Percentiles rank a stretch among this genome's conserved stretches.
phyloP scores from a whole-genome alignment of 2,113 vertebrate species.

The Seriola aureovittata region DNA sequence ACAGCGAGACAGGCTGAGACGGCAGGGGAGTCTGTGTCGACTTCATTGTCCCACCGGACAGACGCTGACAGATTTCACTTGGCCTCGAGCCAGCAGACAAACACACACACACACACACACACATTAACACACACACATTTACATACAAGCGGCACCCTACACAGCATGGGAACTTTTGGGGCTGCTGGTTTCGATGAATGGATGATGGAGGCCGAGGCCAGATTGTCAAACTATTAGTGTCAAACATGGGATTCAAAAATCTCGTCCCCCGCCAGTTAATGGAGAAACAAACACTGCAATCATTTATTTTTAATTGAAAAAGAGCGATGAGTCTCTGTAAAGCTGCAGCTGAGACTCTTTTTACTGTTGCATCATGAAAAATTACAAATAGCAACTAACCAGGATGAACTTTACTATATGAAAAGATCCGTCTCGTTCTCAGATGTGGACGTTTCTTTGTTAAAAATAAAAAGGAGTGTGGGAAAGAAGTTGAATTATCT shows the following conservation, averaged over 20 bases:
- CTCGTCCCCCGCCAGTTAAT: slow-evolving; percentile 40
- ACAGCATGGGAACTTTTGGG: slow-evolving; percentile 68
- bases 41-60: slow-evolving; percentile 50
- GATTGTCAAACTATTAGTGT: slow-evolving; percentile 68
- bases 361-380: not conserved
- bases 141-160: slow-evolving; percentile 54
- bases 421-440: no score
- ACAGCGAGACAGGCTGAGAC: slow-evolving; percentile 54
- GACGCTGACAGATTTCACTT: slow-evolving; percentile 61
- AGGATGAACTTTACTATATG: no score
- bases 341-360: not conserved
- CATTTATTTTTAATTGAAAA: slow-evolving; percentile 50
- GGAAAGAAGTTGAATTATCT: not conserved
- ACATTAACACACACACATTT: slow-evolving; percentile 45
- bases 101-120: slow-evolving; percentile 32
- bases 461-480: not conserved
- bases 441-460: no score
- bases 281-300: slow-evolving; percentile 52
- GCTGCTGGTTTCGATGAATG: slow-evolving; percentile 60
- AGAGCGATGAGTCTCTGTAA: slow-evolving; percentile 23
- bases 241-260: slow-evolving; percentile 48
- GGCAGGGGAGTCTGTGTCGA: slow-evolving; percentile 44
- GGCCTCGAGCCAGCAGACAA: slow-evolving; percentile 60
- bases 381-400: not conserved
- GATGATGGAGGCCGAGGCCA: slow-evolving; percentile 36